Conservation (phyloP, 2,888 invertebrate species). For the Abscondita cerata region DNA sequence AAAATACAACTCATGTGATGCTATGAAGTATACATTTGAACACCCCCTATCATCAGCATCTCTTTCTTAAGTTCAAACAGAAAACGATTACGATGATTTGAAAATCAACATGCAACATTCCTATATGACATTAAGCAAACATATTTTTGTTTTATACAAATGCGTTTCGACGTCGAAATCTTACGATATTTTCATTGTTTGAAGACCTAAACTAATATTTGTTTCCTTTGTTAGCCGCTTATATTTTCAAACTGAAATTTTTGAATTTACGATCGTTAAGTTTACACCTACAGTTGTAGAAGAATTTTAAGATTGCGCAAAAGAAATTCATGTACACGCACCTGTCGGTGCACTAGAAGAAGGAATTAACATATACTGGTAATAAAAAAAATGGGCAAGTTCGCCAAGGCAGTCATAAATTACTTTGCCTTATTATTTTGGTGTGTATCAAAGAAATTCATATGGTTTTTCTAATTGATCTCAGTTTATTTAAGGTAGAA, state of each 20-base stretch:
- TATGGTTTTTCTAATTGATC: too few relatives aligned
- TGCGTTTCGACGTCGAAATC: slow-evolving; percentile 23
- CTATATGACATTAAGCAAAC: slow-evolving; percentile 14
- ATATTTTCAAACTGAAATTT: neutral
- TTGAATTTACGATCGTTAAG: neutral
- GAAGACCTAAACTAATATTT: slow-evolving; percentile 31
- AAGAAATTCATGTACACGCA: too few relatives aligned
- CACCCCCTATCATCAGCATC: slow-evolving; percentile 2
- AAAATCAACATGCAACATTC: slow-evolving; percentile 15
- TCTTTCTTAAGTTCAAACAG: slow-evolving; percentile 7
- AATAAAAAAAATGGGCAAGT: too few relatives aligned
- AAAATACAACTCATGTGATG: too few relatives aligned
- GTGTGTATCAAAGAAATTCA: too few relatives aligned
- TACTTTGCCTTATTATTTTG: too few relatives aligned
- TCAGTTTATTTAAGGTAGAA: too few relatives aligned
- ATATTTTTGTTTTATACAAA: slow-evolving; percentile 12
- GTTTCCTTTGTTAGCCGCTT: slow-evolving; percentile 23
- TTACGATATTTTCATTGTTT: slow-evolving; percentile 23
- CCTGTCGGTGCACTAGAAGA: too few relatives aligned
- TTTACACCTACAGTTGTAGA: neutral
- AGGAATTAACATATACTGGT: too few relatives aligned
- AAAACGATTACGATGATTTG: slow-evolving; percentile 2
- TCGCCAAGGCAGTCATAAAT: too few relatives aligned
- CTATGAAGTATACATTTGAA: slow-evolving; percentile 1
- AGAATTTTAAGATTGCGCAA: too few relatives aligned